Base-by-base conservation (phyloP, 2,113 vertebrate species). In the Fulica atra region DNA sequence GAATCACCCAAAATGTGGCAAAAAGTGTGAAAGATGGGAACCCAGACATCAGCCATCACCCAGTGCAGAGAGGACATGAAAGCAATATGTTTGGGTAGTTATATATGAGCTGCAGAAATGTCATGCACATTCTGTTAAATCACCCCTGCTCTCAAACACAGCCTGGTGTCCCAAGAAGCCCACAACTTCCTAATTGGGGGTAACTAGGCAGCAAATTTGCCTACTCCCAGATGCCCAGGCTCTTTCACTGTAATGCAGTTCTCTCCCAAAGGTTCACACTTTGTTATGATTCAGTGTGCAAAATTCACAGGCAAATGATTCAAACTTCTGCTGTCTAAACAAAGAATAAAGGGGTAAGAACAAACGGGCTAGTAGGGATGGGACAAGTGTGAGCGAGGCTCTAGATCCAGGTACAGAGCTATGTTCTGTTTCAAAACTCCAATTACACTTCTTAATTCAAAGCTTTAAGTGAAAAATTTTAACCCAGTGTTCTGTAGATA, bases 371-470 rank as follows among this genome's bases (percentile, higher is more conserved):
- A 17, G 23, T 12, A 69, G 35, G 38, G 35, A 31, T 15, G 35
- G 26, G 38, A 16, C 1, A 7, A 44, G 36, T 0, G 1, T 4
- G 28, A 66, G 68, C 23, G n/a, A 6, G 2, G 44, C 44, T n/a
- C 16, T 13, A 11, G 4, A 18, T 18, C 46, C 29, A 56, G 20
- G 26, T 70, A 68, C 20, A 38, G 33, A 79, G 46, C 74, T 57
- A 23, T 56, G 51, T 54, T 60, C 16, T 13, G 33, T 48, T 46
- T 65, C 25, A 86, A 82, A 80, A 63, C 29, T 53, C 26, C 57
- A 50, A 63, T 57, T 82, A 86, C 17, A 26, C 17, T 80, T 86
- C 9, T 26, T 20, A 86, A 76, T 82, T 91, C 61, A 74, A 82
- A 63, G 61, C 14, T 35, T 78, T 21, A 57, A 42, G 29, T 9